Evolutionary conservation across 92 coral and sea anemone species (phyloP), one percentile per base, ranked within the genome.

Genomic region (Nematostella vectensis): DNA sequence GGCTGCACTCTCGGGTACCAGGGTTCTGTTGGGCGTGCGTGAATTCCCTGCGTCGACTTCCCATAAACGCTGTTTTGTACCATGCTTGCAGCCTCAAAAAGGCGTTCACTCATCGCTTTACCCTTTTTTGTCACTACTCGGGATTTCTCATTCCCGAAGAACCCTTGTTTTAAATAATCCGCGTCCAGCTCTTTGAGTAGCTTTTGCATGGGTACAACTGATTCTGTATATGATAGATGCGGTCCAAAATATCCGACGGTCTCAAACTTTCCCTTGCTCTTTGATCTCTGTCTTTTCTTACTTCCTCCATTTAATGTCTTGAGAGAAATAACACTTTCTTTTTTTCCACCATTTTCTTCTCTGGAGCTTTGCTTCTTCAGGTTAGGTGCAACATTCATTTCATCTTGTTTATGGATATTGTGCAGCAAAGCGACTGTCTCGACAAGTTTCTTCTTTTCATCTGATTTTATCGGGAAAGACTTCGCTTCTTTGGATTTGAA

Each of bases 1-100:
- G 51, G 60, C 26, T 33, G 47, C 36, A 59, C 49, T 33, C 37
- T 50, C 59, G 4, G 26, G 23, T 54, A 17, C 22, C 60, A 60
- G 60, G 43, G 51, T 40, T 21, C 23, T 19, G 19, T 23, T 61
- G 70, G 63, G 15, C 40, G 40, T 6, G 40, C 40, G 6, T 6
- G 15, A n/a, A n/a, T n/a, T n/a, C n/a, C n/a, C n/a, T n/a, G n/a
- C 40, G 6, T 33, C 40, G 40, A 6, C 15, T 33, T 33, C 15
- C 40, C 40, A 6, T 15, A 15, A 6, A 15, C 40, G 40, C 40
- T 33, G 15, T 15, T 33, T 33, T 33, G 40, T 6, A 33, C 40
- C 6, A 6, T 6, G n/a, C n/a, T n/a, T n/a, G n/a, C n/a, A n/a
- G n/a, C n/a, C n/a, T n/a, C n/a, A n/a, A n/a, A n/a, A n/a, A n/a